Conservation (phyloP, 1,140 invertebrate genomes). For the Drosophila fuyamai region DNA sequence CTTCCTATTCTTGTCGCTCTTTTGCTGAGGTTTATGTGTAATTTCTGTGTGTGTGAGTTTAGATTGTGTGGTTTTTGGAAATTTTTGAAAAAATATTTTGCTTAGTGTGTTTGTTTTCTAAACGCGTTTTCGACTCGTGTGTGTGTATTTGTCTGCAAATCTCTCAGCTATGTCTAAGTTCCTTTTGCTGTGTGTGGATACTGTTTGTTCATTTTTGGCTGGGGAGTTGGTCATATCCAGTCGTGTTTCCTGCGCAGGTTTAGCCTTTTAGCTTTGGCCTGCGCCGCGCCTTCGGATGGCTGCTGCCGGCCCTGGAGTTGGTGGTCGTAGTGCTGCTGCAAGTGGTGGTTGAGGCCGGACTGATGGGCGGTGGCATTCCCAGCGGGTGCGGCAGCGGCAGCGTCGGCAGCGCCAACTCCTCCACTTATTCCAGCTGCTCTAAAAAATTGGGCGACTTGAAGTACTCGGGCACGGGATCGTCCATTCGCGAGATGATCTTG, state of each 20-base stretch:
- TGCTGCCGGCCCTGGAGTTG: constrained; percentile 43
- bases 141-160: constrained; percentile 12
- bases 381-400: constrained; percentile 52
- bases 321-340: constrained; percentile 46
- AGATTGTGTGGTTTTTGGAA: constrained; percentile 49
- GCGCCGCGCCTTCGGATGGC: constrained; percentile 58
- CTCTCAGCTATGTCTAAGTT: constrained; percentile 25
- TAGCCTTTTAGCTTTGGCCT: constrained; percentile 75
- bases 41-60: constrained; percentile 31
- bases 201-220: constrained; percentile 20
- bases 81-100: constrained; percentile 72
- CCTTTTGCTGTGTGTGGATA: constrained; percentile 9
- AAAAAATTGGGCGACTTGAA: constrained; percentile 99
- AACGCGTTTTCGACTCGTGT: constrained; percentile 44
- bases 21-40: constrained; percentile 39
- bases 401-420: constrained; percentile 77
- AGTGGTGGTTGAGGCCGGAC: constrained; percentile 45
- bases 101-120: constrained; percentile 45
- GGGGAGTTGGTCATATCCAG: constrained; percentile 62
- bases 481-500: constrained; percentile 99
- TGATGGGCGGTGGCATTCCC: constrained; percentile 54
- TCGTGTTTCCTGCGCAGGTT: constrained; percentile 76
- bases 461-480: constrained; percentile 99
- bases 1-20: constrained; percentile 27
- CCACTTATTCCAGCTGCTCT: constrained; percentile 96